Evolutionary conservation across 2,888 invertebrate genomes (phyloP).

Genomic region (Tenthredo distinguenda): DNA sequence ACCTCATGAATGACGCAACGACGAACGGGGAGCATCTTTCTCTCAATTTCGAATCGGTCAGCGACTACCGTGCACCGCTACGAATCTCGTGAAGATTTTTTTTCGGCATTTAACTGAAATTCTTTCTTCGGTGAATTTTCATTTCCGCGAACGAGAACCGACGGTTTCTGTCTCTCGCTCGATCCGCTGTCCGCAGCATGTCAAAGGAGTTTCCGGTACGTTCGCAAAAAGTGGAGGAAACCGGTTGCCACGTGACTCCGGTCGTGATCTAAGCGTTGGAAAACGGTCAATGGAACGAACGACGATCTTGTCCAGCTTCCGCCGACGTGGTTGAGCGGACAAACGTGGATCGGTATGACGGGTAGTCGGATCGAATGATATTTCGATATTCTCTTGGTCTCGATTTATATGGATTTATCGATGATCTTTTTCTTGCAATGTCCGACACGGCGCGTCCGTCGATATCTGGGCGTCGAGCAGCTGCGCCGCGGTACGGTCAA

Average conservation of each 20-base stretch:
- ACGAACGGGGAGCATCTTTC: slow-evolving; percentile 34
- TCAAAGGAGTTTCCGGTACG: slow-evolving; percentile 27
- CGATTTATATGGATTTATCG: slow-evolving; percentile 42
- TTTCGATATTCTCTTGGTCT: background rate
- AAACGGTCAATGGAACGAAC: slow-evolving; percentile 43
- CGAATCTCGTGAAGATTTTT: background rate
- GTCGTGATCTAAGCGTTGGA: slow-evolving; percentile 17
- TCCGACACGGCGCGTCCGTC: slow-evolving; percentile 21
- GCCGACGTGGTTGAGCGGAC: slow-evolving; percentile 10
- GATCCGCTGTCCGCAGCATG: background rate
- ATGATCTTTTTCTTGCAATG: slow-evolving; percentile 14
- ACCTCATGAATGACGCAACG: slow-evolving; percentile 48
- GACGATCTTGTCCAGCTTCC: background rate
- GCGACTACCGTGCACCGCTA: background rate
- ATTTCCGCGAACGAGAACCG: background rate
- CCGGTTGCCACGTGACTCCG: slow-evolving; percentile 25
- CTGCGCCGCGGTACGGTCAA: slow-evolving; percentile 6
- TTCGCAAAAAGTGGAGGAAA: background rate
- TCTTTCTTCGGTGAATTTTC: background rate
- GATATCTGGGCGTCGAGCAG: slow-evolving; percentile 37
- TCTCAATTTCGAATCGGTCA: background rate
- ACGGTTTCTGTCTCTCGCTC: background rate
- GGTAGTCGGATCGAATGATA: background rate
- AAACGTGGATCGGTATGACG: slow-evolving; percentile 18
- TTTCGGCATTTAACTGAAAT: background rate